These are phyloP conservation scores for Neopelma chrysocephalum DNA, from an alignment of 2,797 vertebrate genomes.

Conservation along the genomic window DNA sequence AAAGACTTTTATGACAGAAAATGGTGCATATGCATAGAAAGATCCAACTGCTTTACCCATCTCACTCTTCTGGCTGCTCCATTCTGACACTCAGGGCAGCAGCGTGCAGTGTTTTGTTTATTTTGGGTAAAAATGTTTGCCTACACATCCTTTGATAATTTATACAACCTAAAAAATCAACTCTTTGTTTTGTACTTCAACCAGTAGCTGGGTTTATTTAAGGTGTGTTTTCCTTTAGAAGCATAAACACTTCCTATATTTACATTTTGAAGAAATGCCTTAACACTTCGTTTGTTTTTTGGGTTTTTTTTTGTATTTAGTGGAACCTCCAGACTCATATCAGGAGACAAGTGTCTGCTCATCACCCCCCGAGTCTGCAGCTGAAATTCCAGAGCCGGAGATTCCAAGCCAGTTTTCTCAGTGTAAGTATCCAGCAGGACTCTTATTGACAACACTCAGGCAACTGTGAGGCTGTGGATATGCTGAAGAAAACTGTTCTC, in stretches of 20 bases:
- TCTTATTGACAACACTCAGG: background rate
- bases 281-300: background rate
- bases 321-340: background rate
- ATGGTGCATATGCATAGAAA: background rate
- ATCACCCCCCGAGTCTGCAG: background rate
- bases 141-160: background rate
- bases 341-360: background rate
- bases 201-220: background rate
- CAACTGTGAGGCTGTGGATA: background rate
- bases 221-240: background rate
- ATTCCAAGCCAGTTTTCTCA: conserved; percentile 42
- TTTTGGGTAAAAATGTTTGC: background rate
- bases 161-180: background rate
- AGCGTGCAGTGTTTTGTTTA: background rate
- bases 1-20: background rate
- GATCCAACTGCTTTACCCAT: background rate
- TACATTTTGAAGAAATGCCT: background rate
- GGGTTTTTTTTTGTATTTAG: background rate
- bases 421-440: conserved; percentile 54
- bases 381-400: background rate
- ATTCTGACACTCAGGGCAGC: background rate
- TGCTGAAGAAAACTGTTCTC: background rate
- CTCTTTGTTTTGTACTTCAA: background rate
- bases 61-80: background rate
- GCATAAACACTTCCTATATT: background rate